Percentiles rank a stretch among this genome's conserved stretches.
Evolutionary conservation across 2,113 vertebrate genomes (phyloP).

Genomic region (Phrynocephalus versicolor): DNA sequence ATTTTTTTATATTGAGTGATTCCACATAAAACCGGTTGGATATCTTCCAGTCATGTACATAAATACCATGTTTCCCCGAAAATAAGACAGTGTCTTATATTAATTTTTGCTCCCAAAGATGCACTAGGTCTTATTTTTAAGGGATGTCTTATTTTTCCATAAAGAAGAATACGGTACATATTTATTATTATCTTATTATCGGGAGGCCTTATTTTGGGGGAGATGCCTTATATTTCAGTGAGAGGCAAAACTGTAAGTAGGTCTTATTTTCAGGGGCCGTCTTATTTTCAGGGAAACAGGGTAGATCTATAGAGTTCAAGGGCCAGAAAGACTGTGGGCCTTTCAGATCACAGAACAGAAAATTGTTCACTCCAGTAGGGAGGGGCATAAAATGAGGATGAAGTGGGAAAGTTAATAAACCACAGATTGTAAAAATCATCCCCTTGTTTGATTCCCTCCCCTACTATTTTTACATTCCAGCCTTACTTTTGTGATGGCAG

Average conservation of each 20-base stretch:
- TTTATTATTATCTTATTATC: too few relatives aligned
- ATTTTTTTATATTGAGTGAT: not conserved
- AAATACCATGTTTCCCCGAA: too few relatives aligned
- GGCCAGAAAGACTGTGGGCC: not conserved
- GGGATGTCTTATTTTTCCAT: too few relatives aligned
- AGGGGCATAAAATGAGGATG: not conserved
- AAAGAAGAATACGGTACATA: too few relatives aligned
- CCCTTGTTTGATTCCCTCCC: not conserved
- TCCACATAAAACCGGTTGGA: not conserved
- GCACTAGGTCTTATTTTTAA: too few relatives aligned
- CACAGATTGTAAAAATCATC: not conserved
- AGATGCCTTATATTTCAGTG: too few relatives aligned
- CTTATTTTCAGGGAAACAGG: too few relatives aligned
- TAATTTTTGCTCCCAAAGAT: too few relatives aligned
- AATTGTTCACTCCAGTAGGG: not conserved
- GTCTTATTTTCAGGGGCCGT: too few relatives aligned
- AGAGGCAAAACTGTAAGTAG: too few relatives aligned
- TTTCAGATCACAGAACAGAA: not conserved
- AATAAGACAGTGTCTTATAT: too few relatives aligned
- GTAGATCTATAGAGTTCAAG: not conserved
- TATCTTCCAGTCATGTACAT: not conserved
- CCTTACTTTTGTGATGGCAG: not conserved
- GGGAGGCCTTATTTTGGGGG: too few relatives aligned
- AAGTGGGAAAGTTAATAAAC: not conserved
- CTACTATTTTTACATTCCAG: not conserved